Evolutionary conservation across 2,113 vertebrate species (phyloP).

Genomic region (Archilochus colubris): DNA sequence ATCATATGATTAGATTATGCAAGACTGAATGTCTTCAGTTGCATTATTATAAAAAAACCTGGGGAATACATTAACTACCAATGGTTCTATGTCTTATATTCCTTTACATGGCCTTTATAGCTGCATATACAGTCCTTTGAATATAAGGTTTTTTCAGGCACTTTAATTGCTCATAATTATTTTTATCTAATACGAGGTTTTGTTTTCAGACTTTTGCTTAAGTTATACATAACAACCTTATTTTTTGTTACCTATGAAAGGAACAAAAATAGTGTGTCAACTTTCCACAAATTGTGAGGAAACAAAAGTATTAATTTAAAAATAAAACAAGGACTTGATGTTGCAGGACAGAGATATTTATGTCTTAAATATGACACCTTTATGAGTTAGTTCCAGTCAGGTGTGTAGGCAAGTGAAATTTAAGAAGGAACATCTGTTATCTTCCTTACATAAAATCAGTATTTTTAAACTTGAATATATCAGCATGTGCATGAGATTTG

Average conservation of each 20-base stretch:
- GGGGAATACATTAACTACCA: background rate
- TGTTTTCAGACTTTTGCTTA: background rate
- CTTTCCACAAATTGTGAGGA: background rate
- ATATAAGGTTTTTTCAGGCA: background rate
- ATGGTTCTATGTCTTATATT: background rate
- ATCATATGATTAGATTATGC: constrained; percentile 7
- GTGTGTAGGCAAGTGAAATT: background rate
- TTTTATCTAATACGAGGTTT: background rate
- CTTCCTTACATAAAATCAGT: background rate
- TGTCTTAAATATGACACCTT: background rate
- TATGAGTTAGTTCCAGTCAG: background rate
- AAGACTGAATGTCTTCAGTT: constrained; percentile 36
- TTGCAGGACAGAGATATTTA: background rate
- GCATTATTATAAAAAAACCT: constrained; percentile 1
- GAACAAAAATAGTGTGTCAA: background rate
- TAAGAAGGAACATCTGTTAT: background rate
- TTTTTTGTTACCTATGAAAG: background rate
- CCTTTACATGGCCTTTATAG: background rate
- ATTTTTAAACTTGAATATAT: background rate
- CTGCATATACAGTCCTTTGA: background rate
- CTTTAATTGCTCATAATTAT: background rate
- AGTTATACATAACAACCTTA: background rate
- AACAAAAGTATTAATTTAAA: background rate
- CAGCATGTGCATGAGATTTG: background rate
- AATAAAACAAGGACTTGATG: background rate